Base-by-base conservation (phyloP, 1,140 invertebrate species). In the Mizuhopecten yessoensis region DNA sequence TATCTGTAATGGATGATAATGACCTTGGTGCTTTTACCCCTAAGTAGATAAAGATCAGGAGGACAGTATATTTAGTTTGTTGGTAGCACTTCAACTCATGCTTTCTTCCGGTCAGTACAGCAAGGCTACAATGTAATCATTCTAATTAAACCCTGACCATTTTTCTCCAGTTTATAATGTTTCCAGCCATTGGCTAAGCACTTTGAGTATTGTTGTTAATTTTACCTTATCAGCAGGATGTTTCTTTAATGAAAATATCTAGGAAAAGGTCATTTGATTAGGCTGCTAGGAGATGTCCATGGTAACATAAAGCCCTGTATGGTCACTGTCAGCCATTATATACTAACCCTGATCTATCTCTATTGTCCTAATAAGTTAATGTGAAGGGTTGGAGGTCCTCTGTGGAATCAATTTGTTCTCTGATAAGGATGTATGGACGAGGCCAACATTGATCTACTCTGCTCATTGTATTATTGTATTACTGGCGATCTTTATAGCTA, bases 31-130 rank as follows among this genome's bases (percentile, higher is more conserved):
- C 57, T 75, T 75, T 75, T 75, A 75, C n/a, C n/a, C 29, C 57
- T 75, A 75, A 75, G 57, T 75, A 75, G 57, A 75, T 75, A 75
- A 29, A 75, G n/a, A 75, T n/a, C n/a, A n/a, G n/a, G 29, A 29
- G n/a, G n/a, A 9, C 57, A 75, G 57, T 75, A n/a, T 0, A 75
- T 29, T n/a, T 17, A 17, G 57, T 75, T 75, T 29, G 45, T 49
- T 49, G 45, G 45, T 49, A 29, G n/a, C 23, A 75, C 57, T 5
- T 45, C 9, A 13, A 17, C 1, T 17, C 17, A 10, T 9, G 17
- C 42, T 15, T 75, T 3, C 57, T 3, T 17, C 15, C 20, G 45
- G 45, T 49, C 57, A 75, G 3, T 29, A 75, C n/a, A 75, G 1
- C 23, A 75, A 75, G 57, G 23, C 57, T 75, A n/a, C n/a, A 49